Conservation (phyloP, 2,113 vertebrate genomes). For the Dasyprocta punctata region DNA sequence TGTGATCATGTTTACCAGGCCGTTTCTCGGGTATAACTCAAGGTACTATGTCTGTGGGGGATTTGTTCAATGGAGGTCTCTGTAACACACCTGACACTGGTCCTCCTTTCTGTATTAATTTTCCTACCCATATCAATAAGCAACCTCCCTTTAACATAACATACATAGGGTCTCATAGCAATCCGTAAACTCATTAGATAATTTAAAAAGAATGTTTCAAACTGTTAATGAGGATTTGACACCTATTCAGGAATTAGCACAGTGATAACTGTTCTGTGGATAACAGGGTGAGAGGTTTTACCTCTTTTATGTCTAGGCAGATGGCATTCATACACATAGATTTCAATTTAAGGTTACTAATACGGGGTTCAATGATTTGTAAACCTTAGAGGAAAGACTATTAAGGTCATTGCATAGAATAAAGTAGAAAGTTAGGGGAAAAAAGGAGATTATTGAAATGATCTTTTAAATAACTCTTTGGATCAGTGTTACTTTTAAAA, state of each 20-base stretch:
- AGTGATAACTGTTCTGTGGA: neutral
- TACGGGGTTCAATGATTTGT: neutral
- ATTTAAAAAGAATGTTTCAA: neutral
- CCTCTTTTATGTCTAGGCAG: neutral
- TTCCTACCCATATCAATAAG: neutral
- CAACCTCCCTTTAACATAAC: neutral
- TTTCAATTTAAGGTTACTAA: neutral
- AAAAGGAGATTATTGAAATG: neutral
- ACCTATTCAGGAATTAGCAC: neutral
- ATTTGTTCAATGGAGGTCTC: neutral
- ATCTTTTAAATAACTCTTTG: neutral
- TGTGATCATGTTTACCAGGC: slow-evolving; percentile 43
- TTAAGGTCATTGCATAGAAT: neutral
- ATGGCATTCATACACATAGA: neutral
- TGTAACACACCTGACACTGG: neutral
- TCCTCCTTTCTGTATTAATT: neutral
- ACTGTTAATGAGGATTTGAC: neutral
- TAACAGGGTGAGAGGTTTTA: neutral
- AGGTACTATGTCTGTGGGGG: neutral
- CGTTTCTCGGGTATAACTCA: slow-evolving; percentile 11
- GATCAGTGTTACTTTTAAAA: neutral
- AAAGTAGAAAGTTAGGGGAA: neutral
- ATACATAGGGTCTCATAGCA: neutral
- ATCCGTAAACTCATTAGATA: slow-evolving; percentile 36
- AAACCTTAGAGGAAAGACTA: neutral